phyloP scores from a whole-genome alignment of 2,797 vertebrate genomes.

The Sebastes nivosus region DNA sequence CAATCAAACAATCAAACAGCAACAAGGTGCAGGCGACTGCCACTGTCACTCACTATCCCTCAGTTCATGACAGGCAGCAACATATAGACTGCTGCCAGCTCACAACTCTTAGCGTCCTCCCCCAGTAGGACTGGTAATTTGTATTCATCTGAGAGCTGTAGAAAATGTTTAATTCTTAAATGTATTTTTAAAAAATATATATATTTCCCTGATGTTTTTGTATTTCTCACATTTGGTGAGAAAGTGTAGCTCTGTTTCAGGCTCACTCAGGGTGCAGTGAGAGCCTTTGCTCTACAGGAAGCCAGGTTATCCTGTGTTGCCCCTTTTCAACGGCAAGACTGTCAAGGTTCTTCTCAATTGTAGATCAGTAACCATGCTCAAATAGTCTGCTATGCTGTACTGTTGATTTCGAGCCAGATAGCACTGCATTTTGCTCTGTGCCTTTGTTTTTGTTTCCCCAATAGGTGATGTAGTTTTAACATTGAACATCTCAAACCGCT shows the following conservation, averaged over 20 bases:
- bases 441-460: no score
- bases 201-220: neutral
- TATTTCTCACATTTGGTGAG: neutral
- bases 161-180: neutral
- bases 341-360: no score
- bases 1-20: neutral
- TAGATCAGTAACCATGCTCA: no score
- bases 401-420: no score
- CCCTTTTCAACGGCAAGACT: no score
- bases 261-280: no score
- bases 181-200: accelerated
- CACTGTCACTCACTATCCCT: neutral
- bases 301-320: no score
- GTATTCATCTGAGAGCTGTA: neutral
- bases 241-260: neutral
- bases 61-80: neutral
- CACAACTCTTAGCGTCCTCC: neutral
- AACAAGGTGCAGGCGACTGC: neutral
- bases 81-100: neutral
- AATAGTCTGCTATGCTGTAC: no score
- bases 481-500: no score
- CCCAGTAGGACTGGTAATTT: neutral
- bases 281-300: no score
- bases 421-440: no score
- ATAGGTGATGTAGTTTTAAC: no score